phyloP scores from a whole-genome alignment of 2,888 invertebrate genomes.

The Lymantria monacha region DNA sequence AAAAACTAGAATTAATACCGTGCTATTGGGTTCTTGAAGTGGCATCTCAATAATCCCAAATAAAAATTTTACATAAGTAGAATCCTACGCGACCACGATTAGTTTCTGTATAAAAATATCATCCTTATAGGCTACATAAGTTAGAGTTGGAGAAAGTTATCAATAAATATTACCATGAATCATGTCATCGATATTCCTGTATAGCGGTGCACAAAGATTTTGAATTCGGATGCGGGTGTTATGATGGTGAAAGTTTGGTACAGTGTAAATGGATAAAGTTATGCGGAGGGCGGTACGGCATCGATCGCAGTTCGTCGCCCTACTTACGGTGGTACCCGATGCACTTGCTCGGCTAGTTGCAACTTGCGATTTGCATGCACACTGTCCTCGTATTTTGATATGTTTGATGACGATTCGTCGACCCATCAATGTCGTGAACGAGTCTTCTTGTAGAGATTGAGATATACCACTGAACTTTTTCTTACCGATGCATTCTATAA shows the following conservation, averaged over 20 bases:
- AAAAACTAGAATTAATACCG: no score
- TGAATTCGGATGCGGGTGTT: conserved; percentile 48
- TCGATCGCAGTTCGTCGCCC: conserved; percentile 82
- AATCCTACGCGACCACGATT: no score
- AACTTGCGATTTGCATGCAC: conserved; percentile 54
- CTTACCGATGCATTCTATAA: no score
- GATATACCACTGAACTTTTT: no score
- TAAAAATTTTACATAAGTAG: no score
- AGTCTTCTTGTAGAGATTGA: no score
- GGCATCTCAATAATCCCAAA: no score
- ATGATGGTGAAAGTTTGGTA: conserved; percentile 72
- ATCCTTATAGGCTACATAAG: no score
- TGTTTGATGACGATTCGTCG: not conserved
- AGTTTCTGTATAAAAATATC: no score
- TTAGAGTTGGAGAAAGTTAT: no score
- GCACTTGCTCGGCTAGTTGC: conserved; percentile 65
- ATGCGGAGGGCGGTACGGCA: conserved; percentile 69
- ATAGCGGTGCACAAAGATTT: conserved; percentile 25
- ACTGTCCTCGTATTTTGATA: conserved; percentile 12
- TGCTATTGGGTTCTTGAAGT: no score
- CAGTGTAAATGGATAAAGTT: conserved; percentile 78
- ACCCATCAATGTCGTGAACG: not conserved
- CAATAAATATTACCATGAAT: no score
- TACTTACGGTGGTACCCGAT: conserved; percentile 74
- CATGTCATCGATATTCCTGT: not conserved